Conservation (phyloP, 2,797 vertebrate species). For the Nasua narica region DNA sequence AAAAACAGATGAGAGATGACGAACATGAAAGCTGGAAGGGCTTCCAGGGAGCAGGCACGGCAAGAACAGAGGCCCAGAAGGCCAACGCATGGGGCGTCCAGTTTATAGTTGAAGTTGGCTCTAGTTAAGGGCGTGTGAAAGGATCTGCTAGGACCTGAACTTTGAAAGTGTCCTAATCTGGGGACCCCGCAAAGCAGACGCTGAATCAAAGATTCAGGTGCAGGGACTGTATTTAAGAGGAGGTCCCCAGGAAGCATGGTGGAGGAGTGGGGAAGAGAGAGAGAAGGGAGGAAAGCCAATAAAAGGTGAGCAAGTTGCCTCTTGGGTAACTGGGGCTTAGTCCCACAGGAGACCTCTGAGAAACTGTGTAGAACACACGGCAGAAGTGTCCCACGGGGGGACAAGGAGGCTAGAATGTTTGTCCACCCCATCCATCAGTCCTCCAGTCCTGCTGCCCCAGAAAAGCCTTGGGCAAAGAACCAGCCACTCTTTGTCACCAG, state of each 20-base stretch:
- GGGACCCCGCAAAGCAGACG: neutral
- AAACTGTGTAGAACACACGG: neutral
- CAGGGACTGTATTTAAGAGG: neutral
- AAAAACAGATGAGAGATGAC: neutral
- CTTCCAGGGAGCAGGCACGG: neutral
- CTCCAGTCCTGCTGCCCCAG: neutral
- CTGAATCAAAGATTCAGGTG: neutral
- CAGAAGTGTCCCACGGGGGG: neutral
- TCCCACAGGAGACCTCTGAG: neutral
- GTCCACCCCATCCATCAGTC: neutral
- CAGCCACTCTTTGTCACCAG: neutral
- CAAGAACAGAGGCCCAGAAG: neutral
- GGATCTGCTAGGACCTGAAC: neutral
- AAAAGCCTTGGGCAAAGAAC: neutral
- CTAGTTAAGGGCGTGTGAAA: neutral
- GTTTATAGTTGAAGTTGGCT: neutral
- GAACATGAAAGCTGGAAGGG: neutral
- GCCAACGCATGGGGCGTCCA: neutral
- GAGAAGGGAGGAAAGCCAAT: neutral
- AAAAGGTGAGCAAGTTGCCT: neutral
- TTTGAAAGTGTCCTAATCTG: neutral
- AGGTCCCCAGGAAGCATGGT: neutral
- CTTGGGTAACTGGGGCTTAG: neutral
- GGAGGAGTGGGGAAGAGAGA: neutral
- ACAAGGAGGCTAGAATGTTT: neutral